Evolutionary conservation across 1,140 invertebrate genomes (phyloP).

Genomic region (Rhysida immarginata): DNA sequence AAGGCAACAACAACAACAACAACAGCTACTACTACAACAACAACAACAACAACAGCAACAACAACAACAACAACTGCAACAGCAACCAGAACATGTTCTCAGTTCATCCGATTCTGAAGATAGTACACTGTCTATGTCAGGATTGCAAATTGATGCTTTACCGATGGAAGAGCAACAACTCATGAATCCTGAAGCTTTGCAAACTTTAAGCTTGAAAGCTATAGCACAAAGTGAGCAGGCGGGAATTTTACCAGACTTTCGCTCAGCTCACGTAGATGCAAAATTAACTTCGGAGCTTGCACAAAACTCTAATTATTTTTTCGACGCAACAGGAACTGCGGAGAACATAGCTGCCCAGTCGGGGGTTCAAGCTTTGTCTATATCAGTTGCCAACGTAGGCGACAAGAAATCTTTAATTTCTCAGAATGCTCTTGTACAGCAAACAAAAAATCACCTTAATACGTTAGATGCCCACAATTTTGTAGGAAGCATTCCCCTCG

Average conservation of each 20-base stretch:
- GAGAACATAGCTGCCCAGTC: too few relatives aligned
- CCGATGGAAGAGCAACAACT: slow-evolving; percentile 18
- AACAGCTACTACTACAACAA: slow-evolving; percentile 30
- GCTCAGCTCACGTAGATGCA: too few relatives aligned
- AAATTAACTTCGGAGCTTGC: too few relatives aligned
- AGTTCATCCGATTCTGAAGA: slow-evolving; percentile 7
- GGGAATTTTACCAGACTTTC: too few relatives aligned
- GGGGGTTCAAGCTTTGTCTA: too few relatives aligned
- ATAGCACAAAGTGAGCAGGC: neutral
- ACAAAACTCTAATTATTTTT: too few relatives aligned
- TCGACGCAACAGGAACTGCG: too few relatives aligned
- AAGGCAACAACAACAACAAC: slow-evolving; percentile 21
- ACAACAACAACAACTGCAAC: slow-evolving; percentile 20
- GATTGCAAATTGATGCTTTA: neutral
- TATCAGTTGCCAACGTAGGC: too few relatives aligned
- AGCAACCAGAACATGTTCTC: slow-evolving; percentile 15
- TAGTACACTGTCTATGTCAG: neutral
- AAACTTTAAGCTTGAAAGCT: slow-evolving; percentile 1
- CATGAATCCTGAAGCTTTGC: slow-evolving; percentile 5
- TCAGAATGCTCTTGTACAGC: too few relatives aligned
- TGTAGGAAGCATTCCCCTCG: neutral
- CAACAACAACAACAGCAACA: slow-evolving; percentile 29
- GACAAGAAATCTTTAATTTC: too few relatives aligned
- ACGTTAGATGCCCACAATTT: neutral
- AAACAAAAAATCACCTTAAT: neutral